Conservation (phyloP, 2,797 vertebrate species). For the Bovichtus variegatus region DNA sequence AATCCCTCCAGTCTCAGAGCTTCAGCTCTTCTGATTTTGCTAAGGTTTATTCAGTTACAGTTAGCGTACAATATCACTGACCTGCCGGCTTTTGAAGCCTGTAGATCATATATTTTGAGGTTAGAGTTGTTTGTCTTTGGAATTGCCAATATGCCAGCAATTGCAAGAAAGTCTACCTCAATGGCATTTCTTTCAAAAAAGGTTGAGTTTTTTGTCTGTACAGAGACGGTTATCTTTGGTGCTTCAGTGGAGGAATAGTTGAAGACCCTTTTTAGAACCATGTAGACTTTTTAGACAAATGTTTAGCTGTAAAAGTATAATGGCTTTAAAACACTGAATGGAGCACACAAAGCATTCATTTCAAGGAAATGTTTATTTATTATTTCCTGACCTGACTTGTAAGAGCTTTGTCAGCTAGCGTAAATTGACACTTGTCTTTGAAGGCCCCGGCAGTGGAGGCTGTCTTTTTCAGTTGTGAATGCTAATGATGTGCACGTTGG, state of each 20-base stretch:
- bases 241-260: background rate
- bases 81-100: background rate
- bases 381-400: background rate
- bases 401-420: background rate
- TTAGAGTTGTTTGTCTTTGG: background rate
- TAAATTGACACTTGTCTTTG: conserved; percentile 11
- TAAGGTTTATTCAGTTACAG: background rate
- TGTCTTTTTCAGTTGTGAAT: conserved; percentile 9
- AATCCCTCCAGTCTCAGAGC: conserved; percentile 1
- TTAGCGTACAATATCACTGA: background rate
- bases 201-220: background rate
- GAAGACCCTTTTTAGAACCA: background rate
- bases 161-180: background rate
- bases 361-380: background rate
- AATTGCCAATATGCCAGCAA: background rate
- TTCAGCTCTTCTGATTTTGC: conserved; percentile 1
- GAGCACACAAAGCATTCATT: background rate
- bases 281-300: background rate
- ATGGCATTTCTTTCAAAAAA: background rate
- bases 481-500: conserved; percentile 4
- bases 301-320: background rate
- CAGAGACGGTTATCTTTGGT: background rate
- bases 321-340: background rate
- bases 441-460: background rate
- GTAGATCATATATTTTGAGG: background rate